Conservation (phyloP, 1,140 invertebrate genomes). For the Colletes gigas region DNA sequence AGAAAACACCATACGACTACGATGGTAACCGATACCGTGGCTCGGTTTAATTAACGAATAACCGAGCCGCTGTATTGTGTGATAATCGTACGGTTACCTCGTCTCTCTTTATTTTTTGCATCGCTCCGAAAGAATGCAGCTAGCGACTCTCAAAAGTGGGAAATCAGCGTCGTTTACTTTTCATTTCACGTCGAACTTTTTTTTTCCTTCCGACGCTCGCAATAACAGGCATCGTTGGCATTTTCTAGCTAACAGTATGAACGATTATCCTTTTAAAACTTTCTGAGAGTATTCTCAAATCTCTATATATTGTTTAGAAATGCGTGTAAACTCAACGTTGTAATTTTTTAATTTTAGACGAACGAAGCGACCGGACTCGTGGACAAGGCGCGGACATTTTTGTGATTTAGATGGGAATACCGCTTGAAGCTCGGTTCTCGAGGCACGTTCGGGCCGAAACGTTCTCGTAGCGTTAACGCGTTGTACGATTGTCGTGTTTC, state of each 20-base stretch:
- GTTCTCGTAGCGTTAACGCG: too few species aligned
- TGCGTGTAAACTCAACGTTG: too few species aligned
- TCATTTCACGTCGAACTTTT: background rate
- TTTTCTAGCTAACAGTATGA: too few species aligned
- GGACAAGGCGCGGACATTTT: too few species aligned
- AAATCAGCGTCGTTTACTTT: background rate
- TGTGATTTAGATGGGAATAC: too few species aligned
- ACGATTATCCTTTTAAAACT: too few species aligned
- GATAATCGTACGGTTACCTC: slow-evolving; percentile 16
- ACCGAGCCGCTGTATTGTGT: slow-evolving; percentile 6
- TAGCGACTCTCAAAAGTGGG: background rate
- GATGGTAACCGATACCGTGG: background rate
- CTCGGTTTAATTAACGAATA: slow-evolving; percentile 35
- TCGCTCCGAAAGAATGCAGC: background rate
- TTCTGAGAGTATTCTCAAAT: too few species aligned
- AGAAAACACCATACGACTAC: background rate
- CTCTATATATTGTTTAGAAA: too few species aligned
- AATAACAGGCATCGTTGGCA: background rate
- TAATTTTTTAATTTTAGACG: too few species aligned
- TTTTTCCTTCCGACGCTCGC: too few species aligned
- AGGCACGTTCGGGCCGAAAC: background rate
- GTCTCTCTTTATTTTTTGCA: background rate
- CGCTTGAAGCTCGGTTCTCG: too few species aligned
- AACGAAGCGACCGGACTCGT: too few species aligned
- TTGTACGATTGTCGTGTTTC: background rate